These are phyloP conservation scores for Tyrannus savana DNA, from an alignment of 2,113 vertebrate species.

Conservation along the genomic window DNA sequence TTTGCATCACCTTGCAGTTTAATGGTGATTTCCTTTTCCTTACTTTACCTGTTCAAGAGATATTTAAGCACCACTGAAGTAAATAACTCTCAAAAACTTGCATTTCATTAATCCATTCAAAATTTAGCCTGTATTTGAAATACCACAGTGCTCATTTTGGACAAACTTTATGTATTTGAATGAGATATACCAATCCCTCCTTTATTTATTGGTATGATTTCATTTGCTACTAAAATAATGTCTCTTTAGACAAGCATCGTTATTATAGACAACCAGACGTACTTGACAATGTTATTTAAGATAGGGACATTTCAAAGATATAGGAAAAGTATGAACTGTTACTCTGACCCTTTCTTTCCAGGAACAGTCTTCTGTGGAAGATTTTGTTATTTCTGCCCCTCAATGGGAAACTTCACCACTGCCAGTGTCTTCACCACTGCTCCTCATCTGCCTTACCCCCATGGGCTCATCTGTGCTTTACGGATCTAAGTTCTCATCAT, in stretches of 20 bases:
- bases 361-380: not conserved
- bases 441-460: not conserved
- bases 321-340: not conserved
- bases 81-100: not conserved
- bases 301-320: not conserved
- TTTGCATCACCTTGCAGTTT: not conserved
- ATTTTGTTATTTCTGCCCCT: not conserved
- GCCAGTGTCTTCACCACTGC: not conserved
- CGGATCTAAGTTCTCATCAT: not conserved
- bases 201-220: conserved; percentile 10
- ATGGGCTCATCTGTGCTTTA: not conserved
- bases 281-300: not conserved
- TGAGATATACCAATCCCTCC: not conserved
- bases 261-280: not conserved
- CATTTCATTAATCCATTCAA: not conserved
- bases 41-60: not conserved
- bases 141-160: not conserved
- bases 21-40: not conserved
- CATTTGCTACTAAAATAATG: not conserved
- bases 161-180: not conserved
- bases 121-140: not conserved
- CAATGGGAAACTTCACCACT: not conserved
- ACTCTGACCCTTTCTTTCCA: not conserved
- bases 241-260: not conserved
- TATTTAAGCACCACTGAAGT: not conserved